These are phyloP conservation scores for Zosterops lateralis DNA, from an alignment of 2,113 vertebrate genomes.

Conservation along the genomic window DNA sequence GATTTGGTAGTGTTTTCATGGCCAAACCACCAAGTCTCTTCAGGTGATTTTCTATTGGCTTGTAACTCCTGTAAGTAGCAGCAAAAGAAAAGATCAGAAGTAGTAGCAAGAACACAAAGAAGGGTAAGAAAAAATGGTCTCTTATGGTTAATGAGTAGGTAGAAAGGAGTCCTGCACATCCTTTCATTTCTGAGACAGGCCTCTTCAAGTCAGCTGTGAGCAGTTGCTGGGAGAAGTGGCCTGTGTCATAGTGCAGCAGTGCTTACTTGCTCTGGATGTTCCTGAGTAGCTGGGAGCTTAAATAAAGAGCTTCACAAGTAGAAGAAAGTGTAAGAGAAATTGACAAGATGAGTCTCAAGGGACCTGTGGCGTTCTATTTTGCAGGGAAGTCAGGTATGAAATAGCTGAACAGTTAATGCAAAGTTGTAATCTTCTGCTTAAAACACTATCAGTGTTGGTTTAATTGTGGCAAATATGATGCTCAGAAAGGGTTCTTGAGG, in stretches of 20 bases:
- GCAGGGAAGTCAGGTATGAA: not conserved
- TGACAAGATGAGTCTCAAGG: not conserved
- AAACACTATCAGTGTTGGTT: not conserved
- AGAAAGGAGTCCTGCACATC: not conserved
- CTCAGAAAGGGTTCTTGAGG: not conserved
- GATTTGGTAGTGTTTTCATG: not conserved
- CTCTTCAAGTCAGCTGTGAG: not conserved
- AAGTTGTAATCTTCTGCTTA: not conserved
- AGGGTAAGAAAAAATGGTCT: not conserved
- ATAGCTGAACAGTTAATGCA: not conserved
- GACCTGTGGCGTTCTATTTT: not conserved
- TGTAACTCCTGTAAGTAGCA: not conserved
- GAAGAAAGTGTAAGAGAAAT: not conserved
- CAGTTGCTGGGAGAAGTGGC: not conserved
- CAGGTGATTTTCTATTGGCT: not conserved
- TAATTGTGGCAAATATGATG: fast-evolving
- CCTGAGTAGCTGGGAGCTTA: not conserved
- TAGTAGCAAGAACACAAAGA: not conserved
- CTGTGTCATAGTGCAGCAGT: not conserved
- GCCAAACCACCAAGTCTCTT: not conserved
- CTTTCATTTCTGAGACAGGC: not conserved
- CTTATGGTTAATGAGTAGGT: not conserved
- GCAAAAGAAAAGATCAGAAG: not conserved
- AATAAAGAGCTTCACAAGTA: not conserved
- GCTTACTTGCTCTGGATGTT: not conserved